Evolutionary conservation across 2,797 vertebrate species (phyloP).

Genomic region (Synanceia verrucosa): DNA sequence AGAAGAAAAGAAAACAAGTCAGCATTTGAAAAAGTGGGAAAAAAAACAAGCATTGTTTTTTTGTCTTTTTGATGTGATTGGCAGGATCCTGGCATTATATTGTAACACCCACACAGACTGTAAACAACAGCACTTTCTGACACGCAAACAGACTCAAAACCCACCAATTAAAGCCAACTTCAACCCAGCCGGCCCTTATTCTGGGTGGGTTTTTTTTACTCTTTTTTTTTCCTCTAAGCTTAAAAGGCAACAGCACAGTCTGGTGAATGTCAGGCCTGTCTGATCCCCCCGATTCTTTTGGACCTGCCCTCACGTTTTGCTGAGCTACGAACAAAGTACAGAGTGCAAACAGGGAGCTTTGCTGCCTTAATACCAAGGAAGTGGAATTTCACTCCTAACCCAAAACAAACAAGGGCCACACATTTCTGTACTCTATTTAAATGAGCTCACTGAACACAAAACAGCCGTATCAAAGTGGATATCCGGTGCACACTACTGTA

Average conservation of each 20-base stretch:
- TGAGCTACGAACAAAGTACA: constrained; percentile 83
- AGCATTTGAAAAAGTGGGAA: constrained; percentile 48
- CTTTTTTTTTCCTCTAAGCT: constrained; percentile 51
- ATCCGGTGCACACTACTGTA: constrained; percentile 20
- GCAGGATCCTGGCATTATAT: constrained; percentile 69
- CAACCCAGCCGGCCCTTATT: constrained; percentile 61
- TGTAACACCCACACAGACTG: constrained; percentile 74
- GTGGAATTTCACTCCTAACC: constrained; percentile 78
- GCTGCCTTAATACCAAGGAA: constrained; percentile 77
- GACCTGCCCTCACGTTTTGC: constrained; percentile 80
- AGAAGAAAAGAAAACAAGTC: constrained; percentile 35
- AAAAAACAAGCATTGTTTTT: constrained; percentile 58
- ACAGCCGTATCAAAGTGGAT: constrained; percentile 35
- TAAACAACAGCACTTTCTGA: constrained; percentile 82
- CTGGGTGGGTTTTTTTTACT: constrained; percentile 40
- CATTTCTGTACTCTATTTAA: constrained; percentile 80
- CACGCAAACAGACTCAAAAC: constrained; percentile 78
- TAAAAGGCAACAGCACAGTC: constrained; percentile 74
- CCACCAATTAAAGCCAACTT: constrained; percentile 79
- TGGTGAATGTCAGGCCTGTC: constrained; percentile 80
- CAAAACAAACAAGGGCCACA: constrained; percentile 78
- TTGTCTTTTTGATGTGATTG: constrained; percentile 70
- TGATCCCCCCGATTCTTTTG: constrained; percentile 76
- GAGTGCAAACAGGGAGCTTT: constrained; percentile 72
- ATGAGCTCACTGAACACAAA: constrained; percentile 60